Conservation (phyloP, 1,140 invertebrate genomes). For the Potamilus streckersoni region DNA sequence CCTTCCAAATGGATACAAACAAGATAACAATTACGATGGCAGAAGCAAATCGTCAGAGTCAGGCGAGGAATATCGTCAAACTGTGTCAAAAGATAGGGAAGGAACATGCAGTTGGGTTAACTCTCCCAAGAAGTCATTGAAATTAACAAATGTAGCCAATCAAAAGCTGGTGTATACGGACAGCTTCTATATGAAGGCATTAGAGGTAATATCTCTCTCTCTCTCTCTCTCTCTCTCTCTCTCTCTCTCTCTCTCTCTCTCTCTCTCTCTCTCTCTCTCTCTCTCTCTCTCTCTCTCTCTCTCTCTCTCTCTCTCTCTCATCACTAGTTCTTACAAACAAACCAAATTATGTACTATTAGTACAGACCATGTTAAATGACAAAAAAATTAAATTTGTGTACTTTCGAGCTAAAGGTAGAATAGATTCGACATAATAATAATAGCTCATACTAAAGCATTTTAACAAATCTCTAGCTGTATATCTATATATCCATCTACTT, state of each 20-base stretch:
- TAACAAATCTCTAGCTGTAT: too few relatives aligned
- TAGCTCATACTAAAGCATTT: too few relatives aligned
- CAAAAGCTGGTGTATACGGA: slow-evolving; percentile 48
- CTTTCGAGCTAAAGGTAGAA: too few relatives aligned
- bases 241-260: not conserved
- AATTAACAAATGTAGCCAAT: slow-evolving; percentile 50
- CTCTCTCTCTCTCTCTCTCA: not conserved
- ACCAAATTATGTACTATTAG: too few relatives aligned
- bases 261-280: not conserved
- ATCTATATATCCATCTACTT: too few relatives aligned
- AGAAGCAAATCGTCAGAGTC: slow-evolving; percentile 11
- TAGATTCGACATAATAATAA: too few relatives aligned
- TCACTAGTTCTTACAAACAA: not conserved
- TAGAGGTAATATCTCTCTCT: slow-evolving; percentile 43
- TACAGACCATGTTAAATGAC: too few relatives aligned
- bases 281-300: not conserved
- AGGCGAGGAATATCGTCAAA: slow-evolving; percentile 7
- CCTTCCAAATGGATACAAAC: not conserved
- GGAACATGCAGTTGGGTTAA: slow-evolving; percentile 20
- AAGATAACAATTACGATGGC: slow-evolving; percentile 1
- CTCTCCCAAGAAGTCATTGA: slow-evolving; percentile 48
- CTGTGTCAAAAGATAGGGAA: slow-evolving; percentile 14
- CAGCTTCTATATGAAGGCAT: slow-evolving; percentile 50
- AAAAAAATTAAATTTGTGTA: too few relatives aligned
- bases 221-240: not conserved